Conservation (phyloP, 2,888 invertebrate species). For the Ditula angustiorana region DNA sequence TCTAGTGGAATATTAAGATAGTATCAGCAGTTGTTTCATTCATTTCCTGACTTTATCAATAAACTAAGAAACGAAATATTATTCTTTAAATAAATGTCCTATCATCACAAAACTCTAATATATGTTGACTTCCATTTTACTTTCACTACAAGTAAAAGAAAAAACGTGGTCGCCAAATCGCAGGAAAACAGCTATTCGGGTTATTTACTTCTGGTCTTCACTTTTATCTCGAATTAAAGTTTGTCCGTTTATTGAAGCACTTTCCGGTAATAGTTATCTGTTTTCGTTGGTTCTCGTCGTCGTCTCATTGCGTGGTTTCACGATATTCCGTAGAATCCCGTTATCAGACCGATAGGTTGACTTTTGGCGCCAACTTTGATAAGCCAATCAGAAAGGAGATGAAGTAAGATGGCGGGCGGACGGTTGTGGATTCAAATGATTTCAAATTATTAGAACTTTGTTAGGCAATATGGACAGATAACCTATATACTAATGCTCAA, state of each 20-base stretch:
- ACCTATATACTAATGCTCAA: not conserved
- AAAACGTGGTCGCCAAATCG: not conserved
- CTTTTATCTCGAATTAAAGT: conserved; percentile 16
- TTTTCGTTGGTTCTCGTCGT: not conserved
- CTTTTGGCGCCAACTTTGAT: not conserved
- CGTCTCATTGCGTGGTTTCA: not conserved
- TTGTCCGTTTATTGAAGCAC: not conserved
- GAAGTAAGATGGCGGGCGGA: not conserved
- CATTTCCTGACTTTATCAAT: not conserved
- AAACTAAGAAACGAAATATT: not conserved
- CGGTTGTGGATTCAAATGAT: not conserved
- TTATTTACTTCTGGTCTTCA: conserved; percentile 14
- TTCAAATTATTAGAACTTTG: not conserved
- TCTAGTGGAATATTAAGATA: no score
- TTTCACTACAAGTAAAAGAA: not conserved
- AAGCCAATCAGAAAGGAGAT: not conserved
- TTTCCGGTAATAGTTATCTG: not conserved
- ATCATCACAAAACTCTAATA: not conserved
- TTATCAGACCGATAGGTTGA: not conserved
- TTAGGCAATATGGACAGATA: not conserved
- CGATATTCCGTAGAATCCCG: not conserved
- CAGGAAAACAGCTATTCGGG: conserved; percentile 9
- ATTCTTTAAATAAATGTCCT: not conserved
- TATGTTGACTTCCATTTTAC: not conserved
- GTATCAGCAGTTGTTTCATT: not conserved